Base-by-base conservation (phyloP, 2,113 vertebrate species). In the Rhinoderma darwinii region DNA sequence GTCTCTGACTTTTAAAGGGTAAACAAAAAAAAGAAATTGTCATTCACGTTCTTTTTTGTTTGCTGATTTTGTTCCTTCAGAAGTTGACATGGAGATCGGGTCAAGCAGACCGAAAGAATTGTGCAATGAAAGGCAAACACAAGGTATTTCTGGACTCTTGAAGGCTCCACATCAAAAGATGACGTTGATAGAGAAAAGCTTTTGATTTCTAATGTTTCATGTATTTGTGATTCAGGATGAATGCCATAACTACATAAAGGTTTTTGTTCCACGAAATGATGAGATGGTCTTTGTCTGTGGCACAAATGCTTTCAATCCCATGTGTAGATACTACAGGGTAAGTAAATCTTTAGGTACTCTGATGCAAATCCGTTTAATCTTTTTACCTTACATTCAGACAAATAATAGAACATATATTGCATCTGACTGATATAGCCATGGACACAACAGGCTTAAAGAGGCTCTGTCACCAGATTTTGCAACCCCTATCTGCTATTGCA, bases 191-290 rank as follows among this genome's bases (percentile, higher is more conserved):
- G 82, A 56, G 50, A 59, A 5, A 27, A 77, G 68, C 66, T n/a
- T 56, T 9, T 51, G 20, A 41, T 44, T 81, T 72, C 66, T 59
- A 78, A 76, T 30, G 41, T 44, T 79, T 82, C 15, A 17, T 82
- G 12, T 37, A 25, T 70, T 63, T 81, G 51, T 87, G 20, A 30
- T 80, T 87, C 90, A 99, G 98, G 98, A 99, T 35, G 98, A 99
- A 94, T 99, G 98, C 93, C 98, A 99, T 94, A 99, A 99, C 92
- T 99, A 99, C 90, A 99, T 99, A 92, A 99, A 99, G 95, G 98
- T 99, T 73, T 96, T 99, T 92, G 97, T 99, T 89, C 98, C 98
- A 88, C 96, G 97, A 94, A 99, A 97, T 0, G 97, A 99, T 18
- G 98, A 99, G 90, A 96, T 99, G 92, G 96, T 98, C 73, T 99